Evolutionary conservation across 2,888 invertebrate species (phyloP).

Genomic region (Pollenia griseotomentosa): DNA sequence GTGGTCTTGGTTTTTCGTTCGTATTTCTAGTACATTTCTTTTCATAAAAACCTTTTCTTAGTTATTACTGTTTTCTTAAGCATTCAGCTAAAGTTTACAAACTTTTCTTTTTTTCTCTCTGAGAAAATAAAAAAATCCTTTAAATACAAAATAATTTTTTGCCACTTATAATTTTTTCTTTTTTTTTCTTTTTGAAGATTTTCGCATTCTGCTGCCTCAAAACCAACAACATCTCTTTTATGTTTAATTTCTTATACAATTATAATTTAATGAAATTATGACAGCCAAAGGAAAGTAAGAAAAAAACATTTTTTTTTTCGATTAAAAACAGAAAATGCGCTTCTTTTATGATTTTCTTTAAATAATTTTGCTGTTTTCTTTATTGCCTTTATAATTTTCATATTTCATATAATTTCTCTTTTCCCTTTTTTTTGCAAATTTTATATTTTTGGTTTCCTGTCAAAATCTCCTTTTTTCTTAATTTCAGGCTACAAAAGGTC

Average conservation of each 20-base stretch:
- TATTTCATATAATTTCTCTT: not conserved
- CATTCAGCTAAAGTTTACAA: constrained; percentile 11
- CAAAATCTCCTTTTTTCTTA: not conserved
- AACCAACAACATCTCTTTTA: constrained; percentile 36
- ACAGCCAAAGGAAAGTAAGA: constrained; percentile 15
- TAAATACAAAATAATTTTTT: constrained; percentile 1
- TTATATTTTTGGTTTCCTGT: not conserved
- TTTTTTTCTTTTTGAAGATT: not conserved
- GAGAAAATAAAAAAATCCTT: not conserved
- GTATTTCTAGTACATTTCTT: no score
- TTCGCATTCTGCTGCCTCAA: not conserved
- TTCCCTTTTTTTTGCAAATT: not conserved
- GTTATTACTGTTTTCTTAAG: not conserved
- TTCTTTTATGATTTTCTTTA: not conserved
- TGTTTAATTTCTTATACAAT: constrained; percentile 50
- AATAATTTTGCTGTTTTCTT: not conserved
- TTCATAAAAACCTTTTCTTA: not conserved
- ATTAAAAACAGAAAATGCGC: not conserved
- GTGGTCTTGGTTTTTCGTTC: no score
- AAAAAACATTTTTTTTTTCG: not conserved
- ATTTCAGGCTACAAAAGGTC: constrained; percentile 7
- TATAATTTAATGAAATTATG: constrained; percentile 62
- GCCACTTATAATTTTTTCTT: not conserved
- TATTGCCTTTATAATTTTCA: not conserved
- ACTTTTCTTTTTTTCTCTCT: not conserved